Evolutionary conservation across 2,797 vertebrate genomes (phyloP).

Genomic region (Moxostoma hubbsi): DNA sequence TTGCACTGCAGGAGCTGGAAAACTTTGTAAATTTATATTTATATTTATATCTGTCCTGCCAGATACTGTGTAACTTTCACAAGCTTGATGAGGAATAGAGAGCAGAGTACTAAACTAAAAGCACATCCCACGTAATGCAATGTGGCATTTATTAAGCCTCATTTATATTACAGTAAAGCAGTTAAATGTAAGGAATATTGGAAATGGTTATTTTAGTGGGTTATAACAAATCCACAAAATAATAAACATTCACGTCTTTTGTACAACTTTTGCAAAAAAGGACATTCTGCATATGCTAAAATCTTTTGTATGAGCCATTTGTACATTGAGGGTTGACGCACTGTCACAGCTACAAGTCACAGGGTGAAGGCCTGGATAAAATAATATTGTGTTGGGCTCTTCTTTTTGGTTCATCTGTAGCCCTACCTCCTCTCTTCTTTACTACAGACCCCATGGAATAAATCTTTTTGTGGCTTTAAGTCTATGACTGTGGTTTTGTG

Average conservation of each 20-base stretch:
- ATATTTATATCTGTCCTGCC: conserved; percentile 15
- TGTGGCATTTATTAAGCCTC: neutral
- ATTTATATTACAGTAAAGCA: neutral
- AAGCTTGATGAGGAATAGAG: conserved; percentile 9
- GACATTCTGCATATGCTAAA: neutral
- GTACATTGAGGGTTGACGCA: neutral
- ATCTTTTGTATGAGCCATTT: neutral
- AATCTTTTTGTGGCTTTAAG: too few species aligned
- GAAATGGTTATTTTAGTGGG: neutral
- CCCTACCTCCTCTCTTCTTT: too few species aligned
- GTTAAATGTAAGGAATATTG: neutral
- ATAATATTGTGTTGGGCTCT: neutral
- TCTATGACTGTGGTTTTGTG: too few species aligned
- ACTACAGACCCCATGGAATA: too few species aligned
- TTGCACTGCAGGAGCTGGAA: conserved; percentile 27
- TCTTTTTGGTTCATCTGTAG: neutral
- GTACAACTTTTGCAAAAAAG: neutral
- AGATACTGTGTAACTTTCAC: conserved; percentile 18
- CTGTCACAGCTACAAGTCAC: neutral
- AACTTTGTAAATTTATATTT: neutral
- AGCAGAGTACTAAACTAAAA: conserved; percentile 4
- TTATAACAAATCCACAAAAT: neutral
- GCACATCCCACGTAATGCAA: neutral
- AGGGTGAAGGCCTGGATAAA: neutral
- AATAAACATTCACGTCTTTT: neutral